These are phyloP conservation scores for Tarsius wallacei DNA, from an alignment of 2,797 vertebrate genomes.

Conservation along the genomic window DNA sequence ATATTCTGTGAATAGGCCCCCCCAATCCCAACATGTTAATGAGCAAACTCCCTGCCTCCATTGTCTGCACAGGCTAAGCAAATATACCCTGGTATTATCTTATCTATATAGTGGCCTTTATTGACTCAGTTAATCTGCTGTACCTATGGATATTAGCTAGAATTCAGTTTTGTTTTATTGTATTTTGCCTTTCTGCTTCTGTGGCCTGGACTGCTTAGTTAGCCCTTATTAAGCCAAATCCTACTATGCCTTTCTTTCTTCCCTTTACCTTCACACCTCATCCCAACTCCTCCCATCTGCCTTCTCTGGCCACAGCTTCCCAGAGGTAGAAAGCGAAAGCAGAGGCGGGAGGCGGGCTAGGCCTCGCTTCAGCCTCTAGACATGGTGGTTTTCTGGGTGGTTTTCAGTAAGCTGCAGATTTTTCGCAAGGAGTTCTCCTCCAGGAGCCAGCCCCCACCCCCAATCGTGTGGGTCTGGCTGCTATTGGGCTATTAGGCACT, in stretches of 20 bases:
- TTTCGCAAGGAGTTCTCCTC: conserved; percentile 17
- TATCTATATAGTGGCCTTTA: conserved; percentile 89
- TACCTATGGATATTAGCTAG: conserved; percentile 78
- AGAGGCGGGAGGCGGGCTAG: not conserved
- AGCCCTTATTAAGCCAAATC: conserved; percentile 68
- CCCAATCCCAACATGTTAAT: conserved; percentile 87
- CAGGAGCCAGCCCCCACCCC: not conserved
- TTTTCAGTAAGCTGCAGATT: conserved; percentile 67
- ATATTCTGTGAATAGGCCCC: conserved; percentile 94
- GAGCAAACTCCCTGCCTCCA: conserved; percentile 88
- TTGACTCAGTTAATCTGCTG: conserved; percentile 89
- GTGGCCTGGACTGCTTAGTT: conserved; percentile 81
- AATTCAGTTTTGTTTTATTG: conserved; percentile 83
- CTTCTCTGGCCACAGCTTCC: not conserved
- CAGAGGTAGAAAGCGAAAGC: not conserved
- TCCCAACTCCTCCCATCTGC: not conserved
- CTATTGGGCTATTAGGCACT: conserved; percentile 37
- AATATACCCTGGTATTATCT: conserved; percentile 90
- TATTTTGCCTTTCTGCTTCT: conserved; percentile 80
- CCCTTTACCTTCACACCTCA: not conserved
- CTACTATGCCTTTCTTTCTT: conserved; percentile 63
- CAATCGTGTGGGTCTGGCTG: not conserved
- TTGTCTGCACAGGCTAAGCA: conserved; percentile 87
- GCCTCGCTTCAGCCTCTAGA: not conserved
- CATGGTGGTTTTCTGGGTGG: conserved; percentile 64